A percentile compares a stretch with the other conserved stretches of the same genome.
These are phyloP conservation scores for Danio jaintianensis DNA, from an alignment of 2,797 vertebrate genomes.

Conservation along the genomic window DNA sequence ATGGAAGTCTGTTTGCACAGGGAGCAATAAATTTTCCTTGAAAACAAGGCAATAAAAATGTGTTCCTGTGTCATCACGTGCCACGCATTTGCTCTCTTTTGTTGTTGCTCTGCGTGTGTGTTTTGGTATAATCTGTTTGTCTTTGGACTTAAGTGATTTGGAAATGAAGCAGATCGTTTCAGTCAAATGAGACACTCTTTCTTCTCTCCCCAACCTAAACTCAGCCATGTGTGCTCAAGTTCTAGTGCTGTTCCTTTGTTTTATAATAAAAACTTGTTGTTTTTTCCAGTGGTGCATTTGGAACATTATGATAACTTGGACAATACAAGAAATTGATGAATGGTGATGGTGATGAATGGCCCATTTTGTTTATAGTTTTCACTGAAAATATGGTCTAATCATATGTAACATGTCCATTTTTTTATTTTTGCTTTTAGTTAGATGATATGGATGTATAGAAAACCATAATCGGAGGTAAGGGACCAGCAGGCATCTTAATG, in stretches of 20 bases:
- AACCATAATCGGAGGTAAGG: no score
- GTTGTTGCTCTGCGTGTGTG: constrained; percentile 31
- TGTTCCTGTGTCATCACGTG: constrained; percentile 37
- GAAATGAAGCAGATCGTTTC: constrained; percentile 44
- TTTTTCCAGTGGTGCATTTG: neutral
- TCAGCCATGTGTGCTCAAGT: constrained; percentile 28
- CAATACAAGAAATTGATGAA: neutral
- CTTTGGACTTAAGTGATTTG: constrained; percentile 43
- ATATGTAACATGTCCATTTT: no score
- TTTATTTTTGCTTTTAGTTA: no score
- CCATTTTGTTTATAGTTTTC: no score
- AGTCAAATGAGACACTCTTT: constrained; percentile 23
- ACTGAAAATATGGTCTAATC: no score
- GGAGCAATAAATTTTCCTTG: constrained; percentile 18
- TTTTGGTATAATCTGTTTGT: constrained; percentile 51
- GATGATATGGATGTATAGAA: no score
- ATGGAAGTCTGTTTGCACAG: constrained; percentile 26
- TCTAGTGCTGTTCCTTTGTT: neutral
- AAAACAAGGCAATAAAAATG: constrained; percentile 49
- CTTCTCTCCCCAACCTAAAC: constrained; percentile 3
- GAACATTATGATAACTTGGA: neutral
- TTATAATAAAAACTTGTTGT: neutral
- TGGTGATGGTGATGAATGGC: neutral
- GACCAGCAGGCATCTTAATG: no score
- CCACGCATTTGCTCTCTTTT: constrained; percentile 21